Percentiles rank a stretch among this genome's conserved stretches.
Conservation (phyloP, 2,888 invertebrate species). For the Ecliptopera silaceata region DNA sequence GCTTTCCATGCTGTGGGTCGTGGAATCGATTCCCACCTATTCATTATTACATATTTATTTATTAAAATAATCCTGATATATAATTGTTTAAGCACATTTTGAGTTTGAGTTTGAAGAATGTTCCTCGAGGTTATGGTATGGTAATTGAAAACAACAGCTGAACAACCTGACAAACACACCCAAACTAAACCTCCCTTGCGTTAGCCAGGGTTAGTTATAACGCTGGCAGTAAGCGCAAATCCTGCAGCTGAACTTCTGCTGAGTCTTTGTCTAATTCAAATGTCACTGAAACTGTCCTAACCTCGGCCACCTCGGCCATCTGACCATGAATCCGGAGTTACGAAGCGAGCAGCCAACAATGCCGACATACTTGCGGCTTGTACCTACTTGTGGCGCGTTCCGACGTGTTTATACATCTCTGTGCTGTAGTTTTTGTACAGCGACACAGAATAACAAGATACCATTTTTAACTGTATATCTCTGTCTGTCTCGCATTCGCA, state of each 20-base stretch:
- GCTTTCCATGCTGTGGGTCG: too few species aligned
- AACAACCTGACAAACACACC: background rate
- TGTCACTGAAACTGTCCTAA: conserved; percentile 24
- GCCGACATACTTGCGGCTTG: conserved; percentile 28
- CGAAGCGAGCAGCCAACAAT: conserved; percentile 29
- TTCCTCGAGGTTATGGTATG: background rate
- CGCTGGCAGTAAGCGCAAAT: background rate
- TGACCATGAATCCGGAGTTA: conserved; percentile 32
- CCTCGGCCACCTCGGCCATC: conserved; percentile 16
- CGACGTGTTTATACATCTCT: conserved; percentile 28
- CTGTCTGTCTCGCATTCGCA: too few species aligned
- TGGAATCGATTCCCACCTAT: too few species aligned
- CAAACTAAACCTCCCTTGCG: background rate
- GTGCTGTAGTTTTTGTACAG: conserved; percentile 27
- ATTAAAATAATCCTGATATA: too few species aligned
- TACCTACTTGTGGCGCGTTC: conserved; percentile 23
- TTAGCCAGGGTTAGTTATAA: background rate
- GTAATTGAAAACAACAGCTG: background rate
- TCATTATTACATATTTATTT: too few species aligned
- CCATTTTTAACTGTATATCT: background rate
- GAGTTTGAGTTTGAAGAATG: too few species aligned
- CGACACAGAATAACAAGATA: conserved; percentile 9
- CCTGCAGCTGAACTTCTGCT: conserved; percentile 4
- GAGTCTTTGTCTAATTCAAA: conserved; percentile 25
- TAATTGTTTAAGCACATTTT: too few species aligned